Evolutionary conservation across 1,140 invertebrate species (phyloP), one percentile per base, ranked within the genome.

Genomic region (Radopholus similis): DNA sequence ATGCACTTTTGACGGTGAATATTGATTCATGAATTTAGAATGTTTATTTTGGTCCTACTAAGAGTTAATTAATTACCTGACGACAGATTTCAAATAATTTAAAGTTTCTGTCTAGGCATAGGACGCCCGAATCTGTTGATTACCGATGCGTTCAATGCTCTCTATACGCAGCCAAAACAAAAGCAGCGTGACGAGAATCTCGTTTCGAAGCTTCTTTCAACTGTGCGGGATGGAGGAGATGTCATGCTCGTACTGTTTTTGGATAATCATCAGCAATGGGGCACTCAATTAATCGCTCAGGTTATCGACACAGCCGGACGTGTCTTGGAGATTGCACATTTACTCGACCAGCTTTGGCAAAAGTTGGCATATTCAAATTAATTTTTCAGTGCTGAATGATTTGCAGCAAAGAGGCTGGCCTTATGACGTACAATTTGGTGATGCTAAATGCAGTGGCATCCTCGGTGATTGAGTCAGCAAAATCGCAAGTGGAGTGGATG

Each of bases 401-500:
- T 9, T 21, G 0, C 97, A 95, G 95, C 83, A 90, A 93, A 83
- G 94, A 97, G 82, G 95, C 94, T 0, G 95, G 95, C 1, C 85
- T 98, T 2, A 88, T 92, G 49, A 90, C 92, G 0, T 98, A 97
- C 84, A 94, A 93, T 0, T 84, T 99, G 30, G 92, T 93, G 6
- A 86, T 98, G 40, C 83, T 98, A 0, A 97, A 92, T 79, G 96
- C 97, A 83, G 93, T 98, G 51, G 93, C 92, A 78, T 97, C 95
- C 77, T 97, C 97, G 85, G 95, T 97, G 0, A 90, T 98, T 3
- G 95, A 98, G 83, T 97, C 97, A 86, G 95, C 96, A 2, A 98
- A 98, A 83, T 96, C 92, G 4, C 90, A 88, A 84, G 94, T 99
- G 76, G 96, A 99, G 86, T 99, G 95, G 95, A 99, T 99, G 95